A percentile compares a stretch with the other conserved stretches of the same genome.
Conservation (phyloP, 2,113 vertebrate species). For the Ameiurus melas region DNA sequence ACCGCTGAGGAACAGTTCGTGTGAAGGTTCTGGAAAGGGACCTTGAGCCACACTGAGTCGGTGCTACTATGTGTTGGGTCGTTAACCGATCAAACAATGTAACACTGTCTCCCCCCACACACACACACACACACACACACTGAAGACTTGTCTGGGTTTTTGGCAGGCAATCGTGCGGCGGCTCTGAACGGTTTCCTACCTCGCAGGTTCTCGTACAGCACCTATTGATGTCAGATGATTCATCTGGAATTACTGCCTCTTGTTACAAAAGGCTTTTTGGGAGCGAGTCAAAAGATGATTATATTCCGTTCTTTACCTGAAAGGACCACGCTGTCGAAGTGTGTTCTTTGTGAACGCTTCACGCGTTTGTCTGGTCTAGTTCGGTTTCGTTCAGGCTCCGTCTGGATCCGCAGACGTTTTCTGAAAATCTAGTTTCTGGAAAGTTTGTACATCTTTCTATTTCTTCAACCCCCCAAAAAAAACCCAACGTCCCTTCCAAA, state of each 20-base stretch:
- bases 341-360: not conserved
- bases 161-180: not conserved
- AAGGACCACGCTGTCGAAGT: not conserved
- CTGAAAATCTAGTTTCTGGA: not conserved
- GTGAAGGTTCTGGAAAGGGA: too few species aligned
- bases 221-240: constrained; percentile 20
- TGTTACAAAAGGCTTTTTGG: constrained; percentile 7
- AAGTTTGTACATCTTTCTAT: too few species aligned
- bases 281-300: constrained; percentile 22
- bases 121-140: not conserved
- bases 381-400: not conserved
- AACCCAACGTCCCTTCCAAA: not conserved
- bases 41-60: too few species aligned
- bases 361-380: not conserved
- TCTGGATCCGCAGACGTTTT: not conserved
- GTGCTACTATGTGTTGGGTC: too few species aligned
- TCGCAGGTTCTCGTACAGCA: not conserved
- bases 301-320: constrained; percentile 23
- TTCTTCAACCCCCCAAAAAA: not conserved
- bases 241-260: constrained; percentile 10
- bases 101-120: not conserved
- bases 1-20: too few species aligned
- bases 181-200: not conserved
- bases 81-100: not conserved
- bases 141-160: not conserved